Evolutionary conservation across 2,888 invertebrate genomes (phyloP).

Genomic region (Acanthopleura granulata): DNA sequence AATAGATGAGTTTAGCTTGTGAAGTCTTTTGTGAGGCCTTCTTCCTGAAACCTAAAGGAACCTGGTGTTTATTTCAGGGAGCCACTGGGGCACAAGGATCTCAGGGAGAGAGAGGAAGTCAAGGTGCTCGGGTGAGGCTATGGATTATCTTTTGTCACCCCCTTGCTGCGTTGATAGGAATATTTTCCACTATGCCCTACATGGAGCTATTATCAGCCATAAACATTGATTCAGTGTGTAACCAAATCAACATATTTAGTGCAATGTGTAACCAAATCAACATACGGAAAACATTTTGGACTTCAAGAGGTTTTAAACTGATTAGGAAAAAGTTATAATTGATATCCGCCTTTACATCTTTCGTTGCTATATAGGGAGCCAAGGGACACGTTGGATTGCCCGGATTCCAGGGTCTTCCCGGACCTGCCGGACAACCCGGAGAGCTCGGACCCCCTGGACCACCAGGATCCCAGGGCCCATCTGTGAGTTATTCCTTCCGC

Average conservation of each 20-base stretch:
- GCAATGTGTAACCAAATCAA: too few species aligned
- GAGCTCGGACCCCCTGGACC: slow-evolving; percentile 42
- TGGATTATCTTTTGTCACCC: neutral
- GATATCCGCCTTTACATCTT: neutral
- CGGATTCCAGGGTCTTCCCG: slow-evolving; percentile 42
- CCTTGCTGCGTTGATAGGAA: too few species aligned
- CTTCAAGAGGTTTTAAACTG: neutral
- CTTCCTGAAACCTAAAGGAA: neutral
- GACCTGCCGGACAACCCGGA: slow-evolving; percentile 46
- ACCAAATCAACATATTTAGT: too few species aligned
- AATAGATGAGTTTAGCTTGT: too few species aligned
- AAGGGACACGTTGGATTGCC: slow-evolving; percentile 75
- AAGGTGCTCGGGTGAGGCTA: slow-evolving; percentile 38
- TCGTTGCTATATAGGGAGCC: slow-evolving; percentile 71
- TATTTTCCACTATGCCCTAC: too few species aligned
- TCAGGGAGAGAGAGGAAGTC: slow-evolving; percentile 45
- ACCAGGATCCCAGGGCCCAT: slow-evolving; percentile 31
- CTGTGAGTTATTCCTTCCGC: slow-evolving; percentile 16
- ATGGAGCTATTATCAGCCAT: too few species aligned
- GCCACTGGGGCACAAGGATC: slow-evolving; percentile 42
- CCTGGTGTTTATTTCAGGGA: slow-evolving; percentile 34
- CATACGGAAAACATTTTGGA: neutral
- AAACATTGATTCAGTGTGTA: too few species aligned
- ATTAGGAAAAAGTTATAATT: neutral
- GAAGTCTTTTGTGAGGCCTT: too few species aligned